Conservation (phyloP, 2,797 vertebrate species). For the Sebastes nivosus region DNA sequence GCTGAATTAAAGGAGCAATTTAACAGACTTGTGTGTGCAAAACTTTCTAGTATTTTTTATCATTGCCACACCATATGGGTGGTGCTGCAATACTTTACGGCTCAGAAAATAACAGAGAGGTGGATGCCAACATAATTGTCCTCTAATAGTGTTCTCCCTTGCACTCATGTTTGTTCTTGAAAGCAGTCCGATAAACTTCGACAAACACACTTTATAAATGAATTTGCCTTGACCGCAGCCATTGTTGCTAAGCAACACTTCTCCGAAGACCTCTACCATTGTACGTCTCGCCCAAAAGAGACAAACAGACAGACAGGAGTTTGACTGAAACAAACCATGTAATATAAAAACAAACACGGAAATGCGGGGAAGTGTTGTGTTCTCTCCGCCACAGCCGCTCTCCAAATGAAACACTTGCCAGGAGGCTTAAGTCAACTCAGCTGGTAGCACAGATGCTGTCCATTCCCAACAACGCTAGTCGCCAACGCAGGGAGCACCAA, state of each 20-base stretch:
- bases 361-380: slow-evolving; percentile 39
- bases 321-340: slow-evolving; percentile 59
- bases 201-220: slow-evolving; percentile 21
- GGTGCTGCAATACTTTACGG: background rate
- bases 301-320: slow-evolving; percentile 34
- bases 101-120: background rate
- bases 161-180: background rate
- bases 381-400: slow-evolving; percentile 13
- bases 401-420: slow-evolving; percentile 51
- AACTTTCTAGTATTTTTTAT: background rate
- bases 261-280: background rate
- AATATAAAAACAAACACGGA: slow-evolving; percentile 57
- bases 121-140: background rate
- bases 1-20: background rate
- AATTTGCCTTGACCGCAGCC: slow-evolving; percentile 13
- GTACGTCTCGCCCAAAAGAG: slow-evolving; percentile 15
- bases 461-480: slow-evolving; percentile 28
- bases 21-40: background rate
- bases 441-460: slow-evolving; percentile 52
- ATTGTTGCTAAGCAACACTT: slow-evolving; percentile 59
- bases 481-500: slow-evolving; percentile 18
- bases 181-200: slow-evolving; percentile 7
- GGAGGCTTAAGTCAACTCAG: slow-evolving; percentile 63
- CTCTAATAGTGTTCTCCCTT: background rate
- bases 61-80: background rate